A percentile compares a stretch with the other conserved stretches of the same genome.
phyloP scores from a whole-genome alignment of 2,797 vertebrate genomes.

The Cirrhinus mrigala region DNA sequence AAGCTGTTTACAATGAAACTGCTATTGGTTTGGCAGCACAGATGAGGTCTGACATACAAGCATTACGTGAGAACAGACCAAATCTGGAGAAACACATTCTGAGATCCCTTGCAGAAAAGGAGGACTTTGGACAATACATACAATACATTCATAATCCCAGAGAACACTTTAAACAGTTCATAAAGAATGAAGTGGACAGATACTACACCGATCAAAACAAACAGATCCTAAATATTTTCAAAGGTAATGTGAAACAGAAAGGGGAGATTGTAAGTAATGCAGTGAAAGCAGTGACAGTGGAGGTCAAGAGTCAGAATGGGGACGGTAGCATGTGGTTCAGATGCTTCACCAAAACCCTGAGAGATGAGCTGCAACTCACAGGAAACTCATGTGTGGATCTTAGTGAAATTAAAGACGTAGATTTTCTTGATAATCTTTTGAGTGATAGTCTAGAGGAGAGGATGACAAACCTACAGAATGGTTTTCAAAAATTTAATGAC shows the following conservation, averaged over 20 bases:
- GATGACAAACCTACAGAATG: neutral
- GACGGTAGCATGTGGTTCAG: slow-evolving; percentile 67
- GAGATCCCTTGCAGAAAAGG: neutral
- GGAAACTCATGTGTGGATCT: slow-evolving; percentile 62
- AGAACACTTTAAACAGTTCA: neutral
- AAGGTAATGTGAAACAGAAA: slow-evolving; percentile 16
- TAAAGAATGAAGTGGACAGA: neutral
- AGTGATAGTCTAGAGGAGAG: slow-evolving; percentile 53
- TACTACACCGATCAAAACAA: neutral
- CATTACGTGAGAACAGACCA: slow-evolving; percentile 55
- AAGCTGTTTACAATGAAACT: neutral
- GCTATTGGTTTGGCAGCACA: slow-evolving; percentile 41
- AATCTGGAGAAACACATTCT: slow-evolving; percentile 30
- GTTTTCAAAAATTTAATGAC: neutral
- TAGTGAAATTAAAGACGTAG: slow-evolving; percentile 66
- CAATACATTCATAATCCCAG: neutral
- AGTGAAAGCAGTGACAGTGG: neutral
- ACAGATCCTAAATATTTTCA: slow-evolving; percentile 40
- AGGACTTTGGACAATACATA: neutral
- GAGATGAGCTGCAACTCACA: slow-evolving; percentile 62
- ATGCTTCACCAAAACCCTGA: slow-evolving; percentile 64
- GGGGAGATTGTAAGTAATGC: slow-evolving; percentile 27
- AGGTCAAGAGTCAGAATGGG: neutral
- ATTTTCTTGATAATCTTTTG: slow-evolving; percentile 69
- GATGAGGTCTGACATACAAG: slow-evolving; percentile 48